Evolutionary conservation across 2,888 invertebrate species (phyloP).

Genomic region (Lasiommata megera): DNA sequence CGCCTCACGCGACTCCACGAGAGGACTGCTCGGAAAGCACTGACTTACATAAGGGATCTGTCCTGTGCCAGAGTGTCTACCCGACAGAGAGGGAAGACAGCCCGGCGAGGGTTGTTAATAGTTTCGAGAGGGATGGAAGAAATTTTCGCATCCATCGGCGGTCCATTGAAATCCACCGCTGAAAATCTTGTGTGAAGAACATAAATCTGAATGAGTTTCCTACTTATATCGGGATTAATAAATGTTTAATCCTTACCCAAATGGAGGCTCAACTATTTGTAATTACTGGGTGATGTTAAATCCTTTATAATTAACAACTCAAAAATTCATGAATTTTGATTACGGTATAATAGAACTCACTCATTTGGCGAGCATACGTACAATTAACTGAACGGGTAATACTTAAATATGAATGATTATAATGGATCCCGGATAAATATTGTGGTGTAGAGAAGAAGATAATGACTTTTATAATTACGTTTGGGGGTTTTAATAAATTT

Average conservation of each 20-base stretch:
- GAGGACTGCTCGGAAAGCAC: slow-evolving; percentile 53
- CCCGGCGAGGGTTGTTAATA: slow-evolving; percentile 63
- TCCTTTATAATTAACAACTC: slow-evolving; percentile 27
- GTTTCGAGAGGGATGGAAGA: slow-evolving; percentile 62
- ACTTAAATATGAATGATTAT: slow-evolving; percentile 15
- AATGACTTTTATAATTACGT: neutral
- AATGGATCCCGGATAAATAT: slow-evolving; percentile 7
- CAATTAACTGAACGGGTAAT: slow-evolving; percentile 13
- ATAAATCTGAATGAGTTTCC: slow-evolving; percentile 50
- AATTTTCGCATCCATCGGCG: slow-evolving; percentile 59
- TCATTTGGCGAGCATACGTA: slow-evolving; percentile 22
- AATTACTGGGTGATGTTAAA: slow-evolving; percentile 18
- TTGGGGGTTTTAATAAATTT: neutral
- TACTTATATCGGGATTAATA: slow-evolving; percentile 53
- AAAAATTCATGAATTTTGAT: slow-evolving; percentile 31
- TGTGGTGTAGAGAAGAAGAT: neutral
- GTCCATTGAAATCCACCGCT: slow-evolving; percentile 53
- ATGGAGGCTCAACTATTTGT: slow-evolving; percentile 40
- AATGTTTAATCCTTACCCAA: slow-evolving; percentile 53
- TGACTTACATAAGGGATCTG: slow-evolving; percentile 79
- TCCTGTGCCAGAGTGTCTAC: slow-evolving; percentile 60
- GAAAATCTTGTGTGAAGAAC: slow-evolving; percentile 69
- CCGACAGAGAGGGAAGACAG: slow-evolving; percentile 60
- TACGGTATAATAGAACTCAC: slow-evolving; percentile 19
- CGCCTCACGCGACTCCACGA: slow-evolving; percentile 49